phyloP scores from a whole-genome alignment of 2,113 vertebrate species.

The Rhinogobius similis region DNA sequence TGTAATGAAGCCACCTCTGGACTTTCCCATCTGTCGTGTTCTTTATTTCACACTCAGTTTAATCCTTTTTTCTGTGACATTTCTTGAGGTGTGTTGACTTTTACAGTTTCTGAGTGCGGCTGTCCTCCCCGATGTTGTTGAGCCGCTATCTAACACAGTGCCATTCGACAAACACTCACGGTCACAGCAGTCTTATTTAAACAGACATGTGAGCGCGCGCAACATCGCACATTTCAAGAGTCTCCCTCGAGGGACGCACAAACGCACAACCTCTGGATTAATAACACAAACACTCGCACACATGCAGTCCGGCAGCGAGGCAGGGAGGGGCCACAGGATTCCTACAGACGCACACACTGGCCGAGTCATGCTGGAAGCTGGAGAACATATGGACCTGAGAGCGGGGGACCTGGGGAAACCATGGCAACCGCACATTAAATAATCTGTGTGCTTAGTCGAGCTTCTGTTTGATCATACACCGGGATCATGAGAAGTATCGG shows the following conservation, averaged over 20 bases:
- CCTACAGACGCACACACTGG: constrained; percentile 16
- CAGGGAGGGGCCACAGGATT: background rate
- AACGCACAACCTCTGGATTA: constrained; percentile 39
- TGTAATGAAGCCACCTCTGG: too few species aligned
- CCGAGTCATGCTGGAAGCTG: constrained; percentile 25
- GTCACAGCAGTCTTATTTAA: constrained; percentile 26
- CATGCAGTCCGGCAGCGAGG: constrained; percentile 12
- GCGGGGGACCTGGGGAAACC: constrained; percentile 39
- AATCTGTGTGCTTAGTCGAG: constrained; percentile 49
- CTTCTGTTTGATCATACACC: constrained; percentile 51
- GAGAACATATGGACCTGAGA: constrained; percentile 48
- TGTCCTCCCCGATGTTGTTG: constrained; percentile 14
- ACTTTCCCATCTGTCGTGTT: too few species aligned
- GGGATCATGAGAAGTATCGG: constrained; percentile 42
- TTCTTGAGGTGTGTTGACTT: background rate
- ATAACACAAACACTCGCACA: constrained; percentile 21
- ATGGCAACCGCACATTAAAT: constrained; percentile 53
- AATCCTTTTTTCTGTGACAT: background rate
- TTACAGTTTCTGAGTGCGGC: constrained; percentile 11
- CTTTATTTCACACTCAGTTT: background rate
- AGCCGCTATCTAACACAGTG: constrained; percentile 10
- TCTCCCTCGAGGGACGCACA: constrained; percentile 16
- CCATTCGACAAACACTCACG: constrained; percentile 20
- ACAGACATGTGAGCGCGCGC: constrained; percentile 23
- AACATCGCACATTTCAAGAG: constrained; percentile 22